These are phyloP conservation scores for Drosophila kohkoa DNA, from an alignment of 1,140 invertebrate species.

Conservation along the genomic window DNA sequence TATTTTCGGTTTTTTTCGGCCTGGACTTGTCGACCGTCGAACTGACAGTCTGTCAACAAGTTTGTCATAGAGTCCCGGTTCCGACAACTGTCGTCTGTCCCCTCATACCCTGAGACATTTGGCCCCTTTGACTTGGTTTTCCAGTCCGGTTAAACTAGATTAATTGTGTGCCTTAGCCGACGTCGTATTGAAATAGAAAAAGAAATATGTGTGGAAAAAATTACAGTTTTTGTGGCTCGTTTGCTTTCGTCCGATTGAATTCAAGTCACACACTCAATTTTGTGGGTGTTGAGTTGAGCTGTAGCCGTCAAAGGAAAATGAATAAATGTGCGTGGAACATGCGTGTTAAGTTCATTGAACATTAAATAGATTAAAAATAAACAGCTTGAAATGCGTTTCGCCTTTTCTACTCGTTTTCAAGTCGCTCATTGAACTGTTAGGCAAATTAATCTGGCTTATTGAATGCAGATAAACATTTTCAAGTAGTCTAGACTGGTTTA, in stretches of 20 bases:
- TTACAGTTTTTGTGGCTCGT: conserved; percentile 44
- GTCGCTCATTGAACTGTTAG: conserved; percentile 52
- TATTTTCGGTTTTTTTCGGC: conserved; percentile 18
- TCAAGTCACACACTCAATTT: conserved; percentile 69
- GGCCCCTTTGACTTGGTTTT: conserved; percentile 59
- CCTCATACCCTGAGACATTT: conserved; percentile 12
- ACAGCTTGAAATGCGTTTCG: conserved; percentile 43
- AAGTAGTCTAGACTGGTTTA: conserved; percentile 39
- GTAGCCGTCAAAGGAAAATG: conserved; percentile 36
- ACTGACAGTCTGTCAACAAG: conserved; percentile 75
- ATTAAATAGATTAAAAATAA: conserved; percentile 75
- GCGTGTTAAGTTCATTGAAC: conserved; percentile 74
- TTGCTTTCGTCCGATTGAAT: conserved; percentile 55
- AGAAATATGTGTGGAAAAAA: conserved; percentile 20
- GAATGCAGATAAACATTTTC: conserved; percentile 5
- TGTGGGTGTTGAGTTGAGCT: conserved; percentile 48
- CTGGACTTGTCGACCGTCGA: conserved; percentile 32
- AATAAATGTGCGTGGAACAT: conserved; percentile 52
- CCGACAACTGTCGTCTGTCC: conserved; percentile 31
- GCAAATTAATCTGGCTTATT: conserved; percentile 29
- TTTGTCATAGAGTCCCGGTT: conserved; percentile 65
- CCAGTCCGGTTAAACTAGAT: conserved; percentile 80
- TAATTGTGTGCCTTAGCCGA: conserved; percentile 69
- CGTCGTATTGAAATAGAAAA: conserved; percentile 39
- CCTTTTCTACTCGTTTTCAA: conserved; percentile 36